Base-by-base conservation (phyloP, 2,113 vertebrate species). In the Turnix velox region DNA sequence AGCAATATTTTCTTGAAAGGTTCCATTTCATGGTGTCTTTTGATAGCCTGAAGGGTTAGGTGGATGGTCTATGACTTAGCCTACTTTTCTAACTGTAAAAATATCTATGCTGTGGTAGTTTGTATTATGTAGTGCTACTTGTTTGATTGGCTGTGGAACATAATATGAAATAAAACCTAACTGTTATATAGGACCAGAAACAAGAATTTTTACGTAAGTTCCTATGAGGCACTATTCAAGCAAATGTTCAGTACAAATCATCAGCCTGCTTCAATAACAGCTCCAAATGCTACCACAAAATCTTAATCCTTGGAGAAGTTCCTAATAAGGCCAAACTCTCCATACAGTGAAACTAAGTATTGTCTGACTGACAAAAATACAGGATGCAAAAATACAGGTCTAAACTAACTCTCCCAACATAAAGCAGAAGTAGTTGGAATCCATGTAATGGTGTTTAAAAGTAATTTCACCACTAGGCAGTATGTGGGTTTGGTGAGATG, bases 31-130 rank as follows among this genome's bases (percentile, higher is more conserved):
- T 71, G 51, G 87, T 85, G 59, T 79, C 84, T 91, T 92, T 94
- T 95, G 91, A 91, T 69, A 88, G 91, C 93, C 92, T 66, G 92
- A 87, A 85, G 92, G 63, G 78, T 76, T 87, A 82, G 91, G 92
- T 85, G 63, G 89, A 94, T 84, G 91, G 87, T 89, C 87, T 95
- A 80, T 83, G 91, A 93, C 95, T 94, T 94, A 96, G 86, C 90
- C 90, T 92, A 92, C 87, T 96, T 96, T 94, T 96, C 84, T 61
- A 18, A 63, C 92, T 87, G 81, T 78, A 83, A 88, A 88, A 94
- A 90, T 31, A 62, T 79, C 91, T 82, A 0, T 40, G 66, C 62
- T 63, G 76, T 78, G 75, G 73, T 45, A 81, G 88, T 88, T 81
- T 80, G 71, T 22, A 79, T 92, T 94, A 90, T 63, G 63, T 90